Evolutionary conservation across 2,888 invertebrate genomes (phyloP).

Genomic region (Drosophila differens): DNA sequence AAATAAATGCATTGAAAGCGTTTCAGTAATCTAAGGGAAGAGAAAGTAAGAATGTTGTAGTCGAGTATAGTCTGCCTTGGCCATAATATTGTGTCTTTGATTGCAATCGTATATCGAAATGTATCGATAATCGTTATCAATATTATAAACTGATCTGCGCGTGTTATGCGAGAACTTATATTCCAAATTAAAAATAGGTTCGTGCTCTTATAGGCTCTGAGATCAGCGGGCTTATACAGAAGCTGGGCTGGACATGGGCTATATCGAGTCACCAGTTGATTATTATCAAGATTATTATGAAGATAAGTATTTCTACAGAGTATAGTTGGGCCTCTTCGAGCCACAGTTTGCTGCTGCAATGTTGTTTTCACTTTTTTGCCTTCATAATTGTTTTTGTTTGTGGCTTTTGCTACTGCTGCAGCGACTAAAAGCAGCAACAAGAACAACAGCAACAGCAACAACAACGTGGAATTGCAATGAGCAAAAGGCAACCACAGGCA

Average conservation of each 20-base stretch:
- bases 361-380: slow-evolving; percentile 11
- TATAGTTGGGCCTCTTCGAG: not conserved
- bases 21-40: no score
- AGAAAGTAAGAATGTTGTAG: accelerated
- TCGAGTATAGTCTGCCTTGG: not conserved
- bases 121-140: not conserved
- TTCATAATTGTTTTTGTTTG: slow-evolving; percentile 45
- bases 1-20: not conserved
- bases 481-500: slow-evolving; percentile 27
- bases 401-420: slow-evolving; percentile 7
- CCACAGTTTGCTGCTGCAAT: not conserved
- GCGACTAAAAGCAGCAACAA: slow-evolving; percentile 22
- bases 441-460: not conserved
- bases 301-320: not conserved
- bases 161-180: not conserved
- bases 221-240: not conserved
- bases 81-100: not conserved
- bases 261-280: not conserved
- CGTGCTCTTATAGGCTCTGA: not conserved
- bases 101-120: not conserved
- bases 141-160: not conserved
- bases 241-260: not conserved
- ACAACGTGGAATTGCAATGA: slow-evolving; percentile 20
- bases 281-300: not conserved
- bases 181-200: not conserved